These are phyloP conservation scores for Drosophila pullipes DNA, from an alignment of 2,888 invertebrate genomes.

Conservation along the genomic window DNA sequence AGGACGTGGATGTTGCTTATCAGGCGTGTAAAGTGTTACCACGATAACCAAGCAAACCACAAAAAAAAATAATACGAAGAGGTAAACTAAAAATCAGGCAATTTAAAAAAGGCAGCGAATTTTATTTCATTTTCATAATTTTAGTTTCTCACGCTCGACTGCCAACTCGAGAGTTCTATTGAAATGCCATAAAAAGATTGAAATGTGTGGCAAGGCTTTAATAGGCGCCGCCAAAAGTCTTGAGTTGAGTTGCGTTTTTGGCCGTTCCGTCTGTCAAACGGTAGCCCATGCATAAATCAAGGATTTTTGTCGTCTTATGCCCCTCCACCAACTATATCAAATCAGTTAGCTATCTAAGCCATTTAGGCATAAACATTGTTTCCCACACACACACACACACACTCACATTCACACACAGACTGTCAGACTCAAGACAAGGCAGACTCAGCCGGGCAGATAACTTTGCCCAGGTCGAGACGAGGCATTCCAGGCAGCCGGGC, in stretches of 20 bases:
- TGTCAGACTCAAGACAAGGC: constrained; percentile 20
- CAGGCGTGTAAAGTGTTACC: constrained; percentile 62
- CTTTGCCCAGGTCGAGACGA: constrained; percentile 57
- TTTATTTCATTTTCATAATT: constrained; percentile 72
- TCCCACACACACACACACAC: constrained; percentile 61
- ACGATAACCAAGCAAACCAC: constrained; percentile 49
- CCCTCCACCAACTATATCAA: constrained; percentile 51
- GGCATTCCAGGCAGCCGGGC: constrained; percentile 67
- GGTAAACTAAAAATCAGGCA: constrained; percentile 9
- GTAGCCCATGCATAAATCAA: constrained; percentile 80
- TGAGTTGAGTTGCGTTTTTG: constrained; percentile 15
- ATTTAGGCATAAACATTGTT: constrained; percentile 75
- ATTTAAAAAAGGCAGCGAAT: constrained; percentile 16
- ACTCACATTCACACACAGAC: constrained; percentile 12
- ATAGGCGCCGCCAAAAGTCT: constrained; percentile 72
- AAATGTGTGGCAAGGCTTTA: constrained; percentile 68
- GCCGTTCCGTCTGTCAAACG: constrained; percentile 67
- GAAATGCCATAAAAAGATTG: constrained; percentile 81
- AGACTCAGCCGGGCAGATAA: constrained; percentile 51
- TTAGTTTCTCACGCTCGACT: constrained; percentile 73
- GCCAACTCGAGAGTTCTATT: constrained; percentile 63
- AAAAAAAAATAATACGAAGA: background rate
- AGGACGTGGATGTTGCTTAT: constrained; percentile 52
- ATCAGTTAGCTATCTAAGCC: constrained; percentile 67
- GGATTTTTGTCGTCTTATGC: constrained; percentile 64